Base-by-base conservation (phyloP, 2,113 vertebrate species). In the Oryzias javanicus region DNA sequence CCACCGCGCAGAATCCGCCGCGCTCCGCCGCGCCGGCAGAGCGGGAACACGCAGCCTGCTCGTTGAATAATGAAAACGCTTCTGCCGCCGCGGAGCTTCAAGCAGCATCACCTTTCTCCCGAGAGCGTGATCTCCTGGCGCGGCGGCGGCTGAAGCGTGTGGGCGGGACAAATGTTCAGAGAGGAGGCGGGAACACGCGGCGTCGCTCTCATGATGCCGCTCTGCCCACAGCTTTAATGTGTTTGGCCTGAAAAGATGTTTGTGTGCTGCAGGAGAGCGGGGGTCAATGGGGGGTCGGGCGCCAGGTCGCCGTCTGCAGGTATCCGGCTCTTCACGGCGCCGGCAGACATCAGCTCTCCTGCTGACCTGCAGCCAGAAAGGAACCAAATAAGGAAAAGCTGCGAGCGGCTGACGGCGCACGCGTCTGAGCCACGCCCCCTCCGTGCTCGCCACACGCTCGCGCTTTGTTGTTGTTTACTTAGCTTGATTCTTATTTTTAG, bases 311-410 rank as follows among this genome's bases (percentile, higher is more conserved):
- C n/a, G n/a, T 4, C 41, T 66, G 57, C 25, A 64, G 44, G 22
- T 15, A 44, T 65, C 46, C 44, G 41, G 53, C 57, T 41, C 57
- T 56, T 40, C 48, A 62, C n/a, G n/a, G n/a, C n/a, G n/a, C n/a
- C n/a, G 44, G 67, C 58, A 67, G 74, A 71, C 79, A 81, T 85
- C 84, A 85, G 63, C 75, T 73, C 60, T 64, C 61, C 49, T 56
- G 70, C 58, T 71, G 64, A 77, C 63, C 82, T 59, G 29, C 44
- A 64, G 73, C 64, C 69, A 56, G 72, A 55, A 69, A 79, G 77
- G 61, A 65, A 78, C 87, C 87, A 87, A 87, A 90, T 87, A 88
- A 90, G 88, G 86, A 86, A 74, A 81, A 85, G 73, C 82, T 74
- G 79, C 42, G 67, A 75, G 65, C 84, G 84, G 82, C 86, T 89